These are phyloP conservation scores for Panagrolaimus sp. DNA, from an alignment of 1,140 invertebrate species.

Conservation along the genomic window DNA sequence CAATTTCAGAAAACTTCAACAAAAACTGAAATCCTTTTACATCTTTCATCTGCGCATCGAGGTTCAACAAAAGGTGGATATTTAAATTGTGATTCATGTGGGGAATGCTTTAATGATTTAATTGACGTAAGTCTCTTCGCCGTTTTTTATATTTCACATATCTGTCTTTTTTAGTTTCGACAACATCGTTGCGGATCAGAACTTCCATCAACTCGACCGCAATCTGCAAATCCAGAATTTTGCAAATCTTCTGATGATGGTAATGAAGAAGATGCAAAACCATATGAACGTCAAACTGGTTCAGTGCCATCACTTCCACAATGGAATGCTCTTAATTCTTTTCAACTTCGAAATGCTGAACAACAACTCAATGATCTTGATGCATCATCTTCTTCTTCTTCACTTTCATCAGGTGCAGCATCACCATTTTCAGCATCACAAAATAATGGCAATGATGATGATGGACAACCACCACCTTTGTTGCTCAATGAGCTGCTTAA, in stretches of 20 bases:
- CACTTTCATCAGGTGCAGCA: background rate
- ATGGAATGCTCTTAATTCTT: background rate
- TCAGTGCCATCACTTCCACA: background rate
- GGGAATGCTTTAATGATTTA: conserved; percentile 4
- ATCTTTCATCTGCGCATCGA: background rate
- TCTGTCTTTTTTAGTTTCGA: too few relatives aligned
- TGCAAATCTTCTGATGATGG: background rate
- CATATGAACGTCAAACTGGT: background rate
- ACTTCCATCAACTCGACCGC: background rate
- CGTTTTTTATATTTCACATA: too few relatives aligned
- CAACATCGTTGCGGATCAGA: background rate
- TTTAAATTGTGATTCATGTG: conserved; percentile 7
- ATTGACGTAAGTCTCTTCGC: background rate
- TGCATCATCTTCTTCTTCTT: background rate
- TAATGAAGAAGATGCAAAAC: background rate
- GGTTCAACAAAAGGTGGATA: conserved; percentile 8
- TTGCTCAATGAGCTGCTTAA: background rate
- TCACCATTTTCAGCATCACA: background rate
- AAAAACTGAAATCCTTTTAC: background rate
- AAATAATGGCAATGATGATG: background rate
- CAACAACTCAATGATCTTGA: background rate
- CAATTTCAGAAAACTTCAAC: conserved; percentile 6
- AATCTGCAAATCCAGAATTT: too few relatives aligned
- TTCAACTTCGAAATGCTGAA: conserved; percentile 1
- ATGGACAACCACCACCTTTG: background rate